Conservation (phyloP, 2,797 vertebrate species). For the Phrynocephalus guinanensis region DNA sequence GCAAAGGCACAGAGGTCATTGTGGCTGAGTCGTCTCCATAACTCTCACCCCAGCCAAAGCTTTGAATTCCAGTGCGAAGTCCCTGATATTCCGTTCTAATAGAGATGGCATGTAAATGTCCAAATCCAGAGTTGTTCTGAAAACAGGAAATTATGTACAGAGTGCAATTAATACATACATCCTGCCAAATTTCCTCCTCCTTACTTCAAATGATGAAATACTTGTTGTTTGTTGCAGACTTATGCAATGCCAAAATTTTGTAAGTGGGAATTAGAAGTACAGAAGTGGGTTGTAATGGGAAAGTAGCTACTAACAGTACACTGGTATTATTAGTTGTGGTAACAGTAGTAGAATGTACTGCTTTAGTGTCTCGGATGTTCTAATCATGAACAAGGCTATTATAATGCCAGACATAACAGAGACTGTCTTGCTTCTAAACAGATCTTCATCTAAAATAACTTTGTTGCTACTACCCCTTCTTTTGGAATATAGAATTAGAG, state of each 20-base stretch:
- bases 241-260: slow-evolving; percentile 19
- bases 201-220: slow-evolving; percentile 2
- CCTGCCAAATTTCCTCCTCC: neutral
- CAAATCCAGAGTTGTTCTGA: neutral
- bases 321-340: neutral
- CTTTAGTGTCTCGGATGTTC: neutral
- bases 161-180: neutral
- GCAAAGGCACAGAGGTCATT: neutral
- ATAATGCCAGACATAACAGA: slow-evolving; percentile 26
- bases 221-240: slow-evolving; percentile 12
- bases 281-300: neutral
- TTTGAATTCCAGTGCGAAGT: neutral
- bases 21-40: neutral
- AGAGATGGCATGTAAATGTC: neutral
- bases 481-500: neutral
- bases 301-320: neutral
- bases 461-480: slow-evolving; percentile 19
- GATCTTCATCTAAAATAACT: slow-evolving; percentile 14
- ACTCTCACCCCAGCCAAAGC: neutral
- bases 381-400: slow-evolving; percentile 21
- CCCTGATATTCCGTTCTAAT: neutral
- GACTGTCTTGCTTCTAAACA: slow-evolving; percentile 12
- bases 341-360: slow-evolving; percentile 3
- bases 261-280: neutral
- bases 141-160: slow-evolving; percentile 4